Evolutionary conservation across 1,140 invertebrate genomes (phyloP).

Genomic region (Episyrphus balteatus): DNA sequence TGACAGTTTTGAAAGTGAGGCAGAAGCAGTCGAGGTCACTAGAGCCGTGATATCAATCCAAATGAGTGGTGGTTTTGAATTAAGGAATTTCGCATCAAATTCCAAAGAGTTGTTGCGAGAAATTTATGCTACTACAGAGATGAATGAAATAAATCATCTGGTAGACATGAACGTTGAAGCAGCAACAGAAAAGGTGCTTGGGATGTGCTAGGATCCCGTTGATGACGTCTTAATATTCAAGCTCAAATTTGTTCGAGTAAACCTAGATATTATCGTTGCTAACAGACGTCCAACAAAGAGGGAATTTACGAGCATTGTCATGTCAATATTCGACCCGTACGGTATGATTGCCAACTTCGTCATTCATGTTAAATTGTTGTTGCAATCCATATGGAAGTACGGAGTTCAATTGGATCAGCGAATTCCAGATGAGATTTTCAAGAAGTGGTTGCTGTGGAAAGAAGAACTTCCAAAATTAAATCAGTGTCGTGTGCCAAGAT

Average conservation of each 20-base stretch:
- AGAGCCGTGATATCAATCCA: constrained; percentile 2
- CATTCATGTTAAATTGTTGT: background rate
- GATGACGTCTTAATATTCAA: constrained; percentile 5
- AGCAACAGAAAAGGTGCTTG: constrained; percentile 3
- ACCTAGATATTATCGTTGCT: constrained; percentile 11
- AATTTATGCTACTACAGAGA: background rate
- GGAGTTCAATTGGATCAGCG: background rate
- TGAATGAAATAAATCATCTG: background rate
- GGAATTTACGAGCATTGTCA: constrained; percentile 8
- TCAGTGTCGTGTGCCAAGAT: background rate
- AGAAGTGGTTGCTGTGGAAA: background rate
- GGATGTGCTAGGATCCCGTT: constrained; percentile 5
- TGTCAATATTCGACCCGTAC: constrained; percentile 10
- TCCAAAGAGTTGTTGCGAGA: background rate
- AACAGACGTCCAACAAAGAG: constrained; percentile 5
- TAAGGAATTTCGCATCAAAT: constrained; percentile 8
- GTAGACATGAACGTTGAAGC: background rate
- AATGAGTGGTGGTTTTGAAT: background rate
- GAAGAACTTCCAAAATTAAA: background rate
- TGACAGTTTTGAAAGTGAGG: constrained; percentile 17
- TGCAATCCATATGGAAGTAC: background rate
- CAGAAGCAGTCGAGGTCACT: constrained; percentile 14
- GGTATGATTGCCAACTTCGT: background rate
- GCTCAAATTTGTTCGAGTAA: constrained; percentile 2
- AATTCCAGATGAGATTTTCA: background rate